Evolutionary conservation across 2,888 invertebrate species (phyloP), one percentile per base, ranked within the genome.

Genomic region (Blastobasis adustella): DNA sequence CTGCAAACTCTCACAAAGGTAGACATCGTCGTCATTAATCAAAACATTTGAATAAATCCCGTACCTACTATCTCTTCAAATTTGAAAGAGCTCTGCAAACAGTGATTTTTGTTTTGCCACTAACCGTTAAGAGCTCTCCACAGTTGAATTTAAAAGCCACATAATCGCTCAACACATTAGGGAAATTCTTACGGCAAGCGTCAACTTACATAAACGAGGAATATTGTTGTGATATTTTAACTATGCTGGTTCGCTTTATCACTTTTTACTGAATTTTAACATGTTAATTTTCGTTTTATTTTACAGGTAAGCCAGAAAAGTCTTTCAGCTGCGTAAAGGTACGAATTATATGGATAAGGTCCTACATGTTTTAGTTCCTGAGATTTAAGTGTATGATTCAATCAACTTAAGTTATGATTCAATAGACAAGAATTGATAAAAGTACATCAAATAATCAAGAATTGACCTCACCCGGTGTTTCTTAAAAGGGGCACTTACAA

Each of bases 1-100:
- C 23, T 58, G 41, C 49, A 57, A 60, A 55, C 51, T 59, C 59
- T 46, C 53, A 63, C 60, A 65, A 64, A 66, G 61, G 57, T 58
- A 60, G 59, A 61, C 59, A 59, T 55, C 49, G 51, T 54, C 56
- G 54, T 58, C 62, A 65, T 71, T 68, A 67, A 71, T 71, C 67
- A 71, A 62, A 67, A 64, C 62, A 57, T 55, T 53, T 49, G 49
- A 51, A 56, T 23, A 57, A 54, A 54, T 51, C 52, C 45, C n/a
- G n/a, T n/a, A n/a, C n/a, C 48, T 39, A 47, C 45, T 49, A 23
- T 10, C 47, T 51, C 51, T 56, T 54, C 57, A 58, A 55, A 55
- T 54, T 59, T 51, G 47, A 54, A 50, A 54, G 46, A 49, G 39
- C 50, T 45, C 37, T 6, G 51, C 49, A 36, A 47, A 42, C 50